Evolutionary conservation across 2,888 invertebrate genomes (phyloP).

Genomic region (Brachylomia viminalis): DNA sequence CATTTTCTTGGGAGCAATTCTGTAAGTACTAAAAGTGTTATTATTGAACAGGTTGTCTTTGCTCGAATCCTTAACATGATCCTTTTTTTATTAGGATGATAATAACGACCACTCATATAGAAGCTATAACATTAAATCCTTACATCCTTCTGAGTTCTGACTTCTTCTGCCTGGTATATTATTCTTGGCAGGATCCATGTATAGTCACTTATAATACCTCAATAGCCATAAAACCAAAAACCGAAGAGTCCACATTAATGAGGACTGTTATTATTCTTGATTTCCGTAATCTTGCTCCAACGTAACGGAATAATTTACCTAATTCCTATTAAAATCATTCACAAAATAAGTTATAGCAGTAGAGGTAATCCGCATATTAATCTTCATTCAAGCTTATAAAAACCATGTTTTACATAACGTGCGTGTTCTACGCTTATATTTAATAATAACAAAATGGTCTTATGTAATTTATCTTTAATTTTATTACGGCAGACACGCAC

Average conservation of each 20-base stretch:
- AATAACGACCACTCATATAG: not conserved
- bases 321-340: not conserved
- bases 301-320: not conserved
- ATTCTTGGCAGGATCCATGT: not conserved
- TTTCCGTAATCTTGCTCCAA: not conserved
- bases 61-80: conserved; percentile 10
- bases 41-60: conserved; percentile 2
- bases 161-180: not conserved
- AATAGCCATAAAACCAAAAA: not conserved
- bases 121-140: not conserved
- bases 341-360: conserved; percentile 6
- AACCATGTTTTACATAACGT: conserved; percentile 47
- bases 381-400: conserved; percentile 22
- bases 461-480: too few relatives aligned
- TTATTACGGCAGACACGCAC: conserved; percentile 51
- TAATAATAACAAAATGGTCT: conserved; percentile 43
- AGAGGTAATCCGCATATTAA: not conserved
- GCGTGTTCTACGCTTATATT: conserved; percentile 41
- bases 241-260: not conserved
- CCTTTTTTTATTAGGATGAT: conserved; percentile 20
- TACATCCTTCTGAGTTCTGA: conserved; percentile 2
- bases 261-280: not conserved
- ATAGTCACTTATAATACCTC: not conserved
- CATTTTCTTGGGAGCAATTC: conserved; percentile 22
- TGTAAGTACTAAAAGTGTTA: conserved; percentile 34